A percentile compares a stretch with the other conserved stretches of the same genome.
Conservation (phyloP, 2,113 vertebrate genomes). For the Hippotragus niger region DNA sequence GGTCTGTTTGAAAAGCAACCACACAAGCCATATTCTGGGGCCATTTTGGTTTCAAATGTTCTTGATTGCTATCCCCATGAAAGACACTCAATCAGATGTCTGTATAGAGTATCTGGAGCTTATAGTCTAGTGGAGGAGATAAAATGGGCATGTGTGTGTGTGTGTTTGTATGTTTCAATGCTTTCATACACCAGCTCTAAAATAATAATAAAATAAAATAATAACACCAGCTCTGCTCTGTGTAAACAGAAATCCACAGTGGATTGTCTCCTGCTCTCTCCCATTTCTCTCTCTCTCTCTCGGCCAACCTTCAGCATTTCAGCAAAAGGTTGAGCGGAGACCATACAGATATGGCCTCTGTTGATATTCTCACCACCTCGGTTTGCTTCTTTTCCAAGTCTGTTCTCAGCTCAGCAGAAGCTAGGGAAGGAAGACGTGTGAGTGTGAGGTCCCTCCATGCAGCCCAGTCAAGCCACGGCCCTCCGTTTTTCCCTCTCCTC, state of each 20-base stretch:
- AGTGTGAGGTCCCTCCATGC: not conserved
- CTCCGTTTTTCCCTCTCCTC: not conserved
- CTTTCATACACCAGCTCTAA: not conserved
- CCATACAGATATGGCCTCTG: not conserved
- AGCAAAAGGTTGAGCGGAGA: not conserved
- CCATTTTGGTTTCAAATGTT: not conserved
- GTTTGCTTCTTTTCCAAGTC: not conserved
- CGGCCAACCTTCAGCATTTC: not conserved
- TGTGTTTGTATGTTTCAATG: not conserved
- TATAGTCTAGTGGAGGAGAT: not conserved
- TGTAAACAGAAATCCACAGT: not conserved
- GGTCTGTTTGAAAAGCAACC: not conserved
- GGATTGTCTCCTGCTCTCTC: not conserved
- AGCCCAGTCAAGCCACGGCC: not conserved
- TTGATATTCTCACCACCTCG: too few relatives aligned
- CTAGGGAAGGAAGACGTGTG: not conserved
- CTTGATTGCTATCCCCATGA: not conserved
- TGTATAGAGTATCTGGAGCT: rapidly evolving
- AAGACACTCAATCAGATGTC: not conserved
- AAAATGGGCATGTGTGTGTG: too few relatives aligned
- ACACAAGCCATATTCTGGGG: not conserved
- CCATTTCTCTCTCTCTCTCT: not conserved
- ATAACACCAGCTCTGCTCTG: not conserved
- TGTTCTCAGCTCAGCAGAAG: not conserved
- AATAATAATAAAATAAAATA: too few relatives aligned